A percentile compares a stretch with the other conserved stretches of the same genome.
phyloP scores from a whole-genome alignment of 2,113 vertebrate species.

The Amblyopsis rosae region DNA sequence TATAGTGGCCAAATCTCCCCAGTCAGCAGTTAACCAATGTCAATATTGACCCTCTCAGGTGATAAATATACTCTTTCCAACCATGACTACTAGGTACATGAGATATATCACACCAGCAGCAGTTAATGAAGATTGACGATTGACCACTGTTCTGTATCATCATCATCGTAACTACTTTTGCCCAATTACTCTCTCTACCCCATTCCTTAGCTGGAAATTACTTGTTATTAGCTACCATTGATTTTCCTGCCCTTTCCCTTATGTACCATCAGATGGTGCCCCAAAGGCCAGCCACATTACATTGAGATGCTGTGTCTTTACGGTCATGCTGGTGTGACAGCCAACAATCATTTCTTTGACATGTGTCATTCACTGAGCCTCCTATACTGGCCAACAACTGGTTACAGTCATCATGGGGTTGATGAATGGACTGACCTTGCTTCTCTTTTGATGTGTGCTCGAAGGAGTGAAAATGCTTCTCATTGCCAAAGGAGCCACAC shows the following conservation, averaged over 20 bases:
- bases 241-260: not conserved
- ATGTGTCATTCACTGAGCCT: conserved; percentile 44
- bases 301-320: too few species aligned
- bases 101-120: conserved; percentile 6
- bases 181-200: conserved; percentile 10
- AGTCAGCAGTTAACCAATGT: conserved; percentile 59
- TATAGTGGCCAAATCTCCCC: conserved; percentile 37
- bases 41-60: conserved; percentile 50
- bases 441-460: not conserved
- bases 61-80: conserved; percentile 54
- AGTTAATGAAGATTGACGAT: conserved; percentile 34
- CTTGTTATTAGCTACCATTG: not conserved
- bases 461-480: conserved; percentile 15
- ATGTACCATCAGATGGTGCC: not conserved
- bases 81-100: conserved; percentile 9
- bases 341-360: conserved; percentile 54
- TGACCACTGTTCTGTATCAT: conserved; percentile 27
- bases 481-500: conserved; percentile 43
- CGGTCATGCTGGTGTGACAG: conserved; percentile 43
- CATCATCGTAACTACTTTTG: conserved; percentile 25
- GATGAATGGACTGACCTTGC: conserved; percentile 33
- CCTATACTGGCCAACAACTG: conserved; percentile 19
- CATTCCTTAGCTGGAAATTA: not conserved
- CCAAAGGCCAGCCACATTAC: not conserved
- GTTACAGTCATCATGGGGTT: conserved; percentile 33